These are phyloP conservation scores for Uloborus diversus DNA, from an alignment of 1,140 invertebrate species.

Conservation along the genomic window DNA sequence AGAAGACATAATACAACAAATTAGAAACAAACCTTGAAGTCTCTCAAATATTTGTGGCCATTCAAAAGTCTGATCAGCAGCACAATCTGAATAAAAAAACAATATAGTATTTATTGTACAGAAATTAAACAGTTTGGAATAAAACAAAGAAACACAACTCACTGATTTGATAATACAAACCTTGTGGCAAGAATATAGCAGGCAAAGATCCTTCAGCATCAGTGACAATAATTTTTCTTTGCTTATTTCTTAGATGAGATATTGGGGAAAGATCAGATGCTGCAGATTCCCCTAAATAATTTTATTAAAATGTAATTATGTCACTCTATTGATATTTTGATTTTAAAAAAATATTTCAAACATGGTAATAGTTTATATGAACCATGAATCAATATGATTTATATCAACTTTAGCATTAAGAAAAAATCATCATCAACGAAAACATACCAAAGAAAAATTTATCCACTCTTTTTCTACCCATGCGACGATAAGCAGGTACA, in stretches of 20 bases:
- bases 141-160: too few relatives aligned
- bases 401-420: too few relatives aligned
- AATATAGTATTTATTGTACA: background rate
- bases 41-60: slow-evolving; percentile 28
- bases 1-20: background rate
- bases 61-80: slow-evolving; percentile 32
- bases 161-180: too few relatives aligned
- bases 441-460: slow-evolving; percentile 37
- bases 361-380: too few relatives aligned
- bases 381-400: too few relatives aligned
- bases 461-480: slow-evolving; percentile 46
- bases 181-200: slow-evolving; percentile 46
- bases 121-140: too few relatives aligned
- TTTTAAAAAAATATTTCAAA: too few relatives aligned
- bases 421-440: too few relatives aligned
- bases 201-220: slow-evolving; percentile 58
- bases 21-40: slow-evolving; percentile 25
- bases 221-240: slow-evolving; percentile 36
- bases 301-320: too few relatives aligned
- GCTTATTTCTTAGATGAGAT: background rate
- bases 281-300: slow-evolving; percentile 16
- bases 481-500: slow-evolving; percentile 39
- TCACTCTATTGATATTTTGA: too few relatives aligned
- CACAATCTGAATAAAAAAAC: slow-evolving; percentile 7
- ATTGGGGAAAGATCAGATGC: background rate